phyloP scores from a whole-genome alignment of 2,888 invertebrate species.

The Corythucha ciliata region DNA sequence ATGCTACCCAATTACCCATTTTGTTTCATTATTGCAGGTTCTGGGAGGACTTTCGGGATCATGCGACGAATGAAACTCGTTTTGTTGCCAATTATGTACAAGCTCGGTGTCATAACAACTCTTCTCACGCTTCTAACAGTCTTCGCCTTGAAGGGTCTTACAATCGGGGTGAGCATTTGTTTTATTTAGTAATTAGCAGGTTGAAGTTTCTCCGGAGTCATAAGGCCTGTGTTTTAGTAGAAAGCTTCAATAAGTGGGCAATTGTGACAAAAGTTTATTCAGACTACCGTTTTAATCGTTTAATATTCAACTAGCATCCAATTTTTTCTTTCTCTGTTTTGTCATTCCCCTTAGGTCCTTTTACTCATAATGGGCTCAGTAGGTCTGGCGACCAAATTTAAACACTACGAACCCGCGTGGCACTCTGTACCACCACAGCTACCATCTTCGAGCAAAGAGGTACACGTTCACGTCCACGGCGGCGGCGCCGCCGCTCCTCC shows the following conservation, averaged over 20 bases:
- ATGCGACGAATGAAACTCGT: conserved; percentile 60
- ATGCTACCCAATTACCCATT: no score
- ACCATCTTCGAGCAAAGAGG: conserved; percentile 28
- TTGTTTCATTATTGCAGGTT: conserved; percentile 31
- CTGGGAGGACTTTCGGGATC: conserved; percentile 61
- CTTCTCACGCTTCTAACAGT: conserved; percentile 59
- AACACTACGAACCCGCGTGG: conserved; percentile 22
- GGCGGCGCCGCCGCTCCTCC: conserved; percentile 10
- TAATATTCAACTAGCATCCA: neutral
- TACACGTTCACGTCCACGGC: conserved; percentile 33
- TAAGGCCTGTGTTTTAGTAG: neutral
- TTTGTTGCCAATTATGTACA: conserved; percentile 64
- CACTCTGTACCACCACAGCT: conserved; percentile 8
- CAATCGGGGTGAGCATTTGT: conserved; percentile 52
- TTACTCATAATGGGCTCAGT: conserved; percentile 31
- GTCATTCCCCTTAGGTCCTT: conserved; percentile 21
- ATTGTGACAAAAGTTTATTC: neutral
- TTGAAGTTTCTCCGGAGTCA: no score
- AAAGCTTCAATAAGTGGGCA: neutral
- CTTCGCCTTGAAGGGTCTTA: conserved; percentile 62
- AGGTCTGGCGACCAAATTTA: conserved; percentile 30
- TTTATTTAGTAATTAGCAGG: neutral
- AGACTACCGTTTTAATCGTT: neutral
- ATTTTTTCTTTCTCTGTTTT: neutral
- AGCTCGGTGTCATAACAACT: conserved; percentile 64